A percentile compares a stretch with the other conserved stretches of the same genome.
phyloP scores from a whole-genome alignment of 53 echinoderm and acorn worm species.

The Paelopatides confundens region DNA sequence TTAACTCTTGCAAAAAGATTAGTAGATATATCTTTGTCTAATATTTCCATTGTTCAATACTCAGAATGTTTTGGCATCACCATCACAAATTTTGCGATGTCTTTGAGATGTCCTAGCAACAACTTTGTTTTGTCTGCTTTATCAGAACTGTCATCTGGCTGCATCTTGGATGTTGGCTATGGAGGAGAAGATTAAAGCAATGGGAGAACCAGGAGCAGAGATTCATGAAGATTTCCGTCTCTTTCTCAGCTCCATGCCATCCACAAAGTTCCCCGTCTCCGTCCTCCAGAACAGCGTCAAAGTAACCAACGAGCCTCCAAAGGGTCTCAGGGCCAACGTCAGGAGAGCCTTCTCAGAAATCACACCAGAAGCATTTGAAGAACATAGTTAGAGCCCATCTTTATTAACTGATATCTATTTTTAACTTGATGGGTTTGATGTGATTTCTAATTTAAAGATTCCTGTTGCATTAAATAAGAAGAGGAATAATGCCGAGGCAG shows the following conservation, averaged over 20 bases:
- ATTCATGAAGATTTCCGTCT: constrained; percentile 97
- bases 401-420: too few relatives aligned
- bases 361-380: constrained; percentile 87
- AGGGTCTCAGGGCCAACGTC: constrained; percentile 93
- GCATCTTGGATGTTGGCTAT: constrained; percentile 99
- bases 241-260: constrained; percentile 99
- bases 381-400: constrained; percentile 83
- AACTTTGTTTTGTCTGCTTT: neutral
- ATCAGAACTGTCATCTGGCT: constrained; percentile 96
- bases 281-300: constrained; percentile 99
- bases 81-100: too few relatives aligned
- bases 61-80: too few relatives aligned
- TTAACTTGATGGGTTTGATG: too few relatives aligned
- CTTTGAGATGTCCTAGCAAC: too few relatives aligned
- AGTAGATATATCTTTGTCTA: too few relatives aligned
- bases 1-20: too few relatives aligned
- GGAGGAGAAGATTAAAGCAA: constrained; percentile 93
- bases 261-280: constrained; percentile 95
- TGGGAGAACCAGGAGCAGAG: constrained; percentile 93
- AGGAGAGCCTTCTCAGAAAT: constrained; percentile 97
- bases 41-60: too few relatives aligned
- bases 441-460: too few relatives aligned
- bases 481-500: too few relatives aligned
- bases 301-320: constrained; percentile 99
- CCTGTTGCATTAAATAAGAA: too few relatives aligned